Base-by-base conservation (phyloP, 2,888 invertebrate genomes). In the Caenorhabditis zanzibari region DNA sequence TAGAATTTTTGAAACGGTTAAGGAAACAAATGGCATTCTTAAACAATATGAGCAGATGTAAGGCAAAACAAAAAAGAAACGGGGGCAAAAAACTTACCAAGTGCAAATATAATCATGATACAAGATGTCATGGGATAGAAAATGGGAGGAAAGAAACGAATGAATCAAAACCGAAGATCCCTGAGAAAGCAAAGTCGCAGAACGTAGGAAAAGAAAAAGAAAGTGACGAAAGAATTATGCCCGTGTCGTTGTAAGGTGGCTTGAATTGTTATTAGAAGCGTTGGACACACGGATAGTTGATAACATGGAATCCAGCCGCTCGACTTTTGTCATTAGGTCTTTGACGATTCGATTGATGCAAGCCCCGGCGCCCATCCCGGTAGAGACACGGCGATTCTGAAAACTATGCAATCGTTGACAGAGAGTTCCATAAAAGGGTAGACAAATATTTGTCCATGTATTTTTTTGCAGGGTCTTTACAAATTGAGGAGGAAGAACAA, bases 241-340 rank as follows among this genome's bases (percentile, higher is more conserved):
- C 69, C 77, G 69, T 44, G 77, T 77, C 10, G 76, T 77, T 12
- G 77, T 77, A 6, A 77, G 54, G 24, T 68, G 52, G 44, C 22
- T 63, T 3, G 47, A 28, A 41, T 56, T 56, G 69, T 69, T 77
- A 41, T 61, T 77, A 16, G 59, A 41, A 4, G 69, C 32, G 41
- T 56, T 72, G n/a, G 73, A 44, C 47, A 73, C 72, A 5, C 81
- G 74, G 35, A 82, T 82, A 5, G 82, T 72, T 24, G 82, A 82
- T n/a, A 83, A 54, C 16, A 83, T 69, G 24, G 69, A 75, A 32
- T 84, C 84, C 22, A 84, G 52, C 10, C 75, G 74, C 26, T 84
- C 84, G 16, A 84, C 84, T 72, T 84, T 84, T 26, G 76, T 61
- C 61, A 84, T 80, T 61, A 84, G 38, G 56, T 80, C 80, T 24